Conservation (phyloP, 2,888 invertebrate genomes). For the Pemphredon lugubris region DNA sequence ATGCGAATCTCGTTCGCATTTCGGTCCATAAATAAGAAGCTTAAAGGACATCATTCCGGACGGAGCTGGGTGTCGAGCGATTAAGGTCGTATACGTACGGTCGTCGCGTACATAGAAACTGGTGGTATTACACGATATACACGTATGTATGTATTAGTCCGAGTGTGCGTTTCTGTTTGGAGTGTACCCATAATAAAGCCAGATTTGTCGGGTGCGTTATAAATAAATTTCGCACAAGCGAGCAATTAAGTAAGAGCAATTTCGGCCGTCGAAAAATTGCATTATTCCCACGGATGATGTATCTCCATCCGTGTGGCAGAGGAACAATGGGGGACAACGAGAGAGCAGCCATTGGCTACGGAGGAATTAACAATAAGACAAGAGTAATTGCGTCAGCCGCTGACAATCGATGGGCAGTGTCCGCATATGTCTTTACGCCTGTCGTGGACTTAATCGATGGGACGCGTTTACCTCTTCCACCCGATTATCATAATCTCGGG, state of each 20-base stretch:
- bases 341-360: not conserved
- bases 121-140: no score
- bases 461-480: slow-evolving; percentile 26
- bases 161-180: no score
- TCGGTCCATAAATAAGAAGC: no score
- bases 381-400: slow-evolving; percentile 39
- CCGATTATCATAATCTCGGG: slow-evolving; percentile 39
- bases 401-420: slow-evolving; percentile 43
- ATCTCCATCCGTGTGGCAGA: not conserved
- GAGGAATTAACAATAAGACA: slow-evolving; percentile 41
- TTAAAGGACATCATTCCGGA: no score
- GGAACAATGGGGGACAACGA: not conserved
- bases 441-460: slow-evolving; percentile 47
- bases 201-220: not conserved
- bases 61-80: no score
- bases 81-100: no score
- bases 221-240: not conserved
- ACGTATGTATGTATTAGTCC: no score
- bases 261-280: not conserved
- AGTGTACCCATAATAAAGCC: no score
- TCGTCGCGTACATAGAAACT: no score
- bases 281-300: not conserved
- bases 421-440: slow-evolving; percentile 40
- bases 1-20: no score
- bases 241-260: not conserved